Evolutionary conservation across 2,888 invertebrate genomes (phyloP), one percentile per base, ranked within the genome.

Genomic region (Drosophila limbata): DNA sequence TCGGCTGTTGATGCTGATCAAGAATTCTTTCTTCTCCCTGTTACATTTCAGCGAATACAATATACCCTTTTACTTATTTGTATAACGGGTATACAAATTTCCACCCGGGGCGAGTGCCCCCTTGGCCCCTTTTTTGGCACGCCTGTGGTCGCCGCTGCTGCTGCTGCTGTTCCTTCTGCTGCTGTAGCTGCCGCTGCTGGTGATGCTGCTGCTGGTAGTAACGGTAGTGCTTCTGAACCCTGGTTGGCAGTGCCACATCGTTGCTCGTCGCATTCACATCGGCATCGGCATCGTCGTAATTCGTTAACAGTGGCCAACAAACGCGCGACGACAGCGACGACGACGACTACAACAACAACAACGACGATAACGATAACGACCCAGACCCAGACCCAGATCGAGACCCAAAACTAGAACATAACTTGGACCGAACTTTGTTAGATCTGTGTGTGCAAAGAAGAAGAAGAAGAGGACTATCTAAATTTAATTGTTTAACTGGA

Each of bases 171-270:
- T 53, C 45, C 10, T 45, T 45, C 28, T 28, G 11, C 48, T 39
- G 66, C 28, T 63, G n/a, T n/a, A n/a, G n/a, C n/a, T 48, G 66
- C 35, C 53, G 74, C 44, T 52, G 59, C 17, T 28, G 55, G 17
- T 42, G 56, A 17, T 37, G 64, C 25, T 50, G 48, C 10, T 72
- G 62, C 65, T 77, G 65, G 70, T 66, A 66, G 66, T 81, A 82
- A 79, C 71, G 69, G 37, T 65, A 73, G 64, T 67, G 67, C 44
- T 69, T 67, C 59, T 71, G 64, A 59, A 59, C 76, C 84, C 82
- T 84, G 87, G 81, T 78, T 76, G 83, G 68, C 88, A 85, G 89
- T 89, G 89, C 88, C 89, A 85, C 69, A 76, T 83, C 86, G 85
- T 86, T 88, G 89, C 85, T 89, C 86, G 77, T 85, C 86, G 83